These are phyloP conservation scores for Polyommatus icarus DNA, from an alignment of 2,888 invertebrate species.

Conservation along the genomic window DNA sequence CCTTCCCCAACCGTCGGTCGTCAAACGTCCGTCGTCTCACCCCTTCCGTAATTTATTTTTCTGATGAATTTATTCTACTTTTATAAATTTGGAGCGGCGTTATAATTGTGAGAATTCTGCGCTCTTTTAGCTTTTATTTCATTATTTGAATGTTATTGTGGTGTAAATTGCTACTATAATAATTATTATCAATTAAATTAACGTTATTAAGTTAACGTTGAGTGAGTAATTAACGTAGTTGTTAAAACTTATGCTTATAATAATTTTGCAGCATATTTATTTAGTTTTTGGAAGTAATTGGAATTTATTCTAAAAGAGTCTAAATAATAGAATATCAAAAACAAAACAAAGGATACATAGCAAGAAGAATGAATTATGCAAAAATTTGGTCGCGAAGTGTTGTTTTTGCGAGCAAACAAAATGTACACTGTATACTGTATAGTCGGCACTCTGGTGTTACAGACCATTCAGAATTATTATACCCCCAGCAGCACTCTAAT, in stretches of 20 bases:
- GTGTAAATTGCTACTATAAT: not conserved
- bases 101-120: slow-evolving; percentile 2
- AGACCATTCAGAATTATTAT: not conserved
- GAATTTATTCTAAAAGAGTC: no score
- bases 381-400: not conserved
- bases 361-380: slow-evolving; percentile 11
- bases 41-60: slow-evolving; percentile 22
- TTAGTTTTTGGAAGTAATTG: no score
- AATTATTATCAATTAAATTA: not conserved
- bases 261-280: no score
- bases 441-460: not conserved
- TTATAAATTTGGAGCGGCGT: slow-evolving; percentile 10
- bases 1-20: not conserved
- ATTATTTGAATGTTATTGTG: not conserved
- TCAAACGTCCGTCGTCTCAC: not conserved
- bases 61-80: slow-evolving; percentile 17
- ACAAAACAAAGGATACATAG: not conserved
- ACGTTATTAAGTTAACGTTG: no score
- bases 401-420: not conserved
- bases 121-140: not conserved
- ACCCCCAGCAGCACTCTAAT: not conserved
- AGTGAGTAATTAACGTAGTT: no score
- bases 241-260: no score
- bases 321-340: not conserved
- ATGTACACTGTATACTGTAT: not conserved